A percentile compares a stretch with the other conserved stretches of the same genome.
Conservation (phyloP, 2,113 vertebrate species). For the Entelurus aequoreus region DNA sequence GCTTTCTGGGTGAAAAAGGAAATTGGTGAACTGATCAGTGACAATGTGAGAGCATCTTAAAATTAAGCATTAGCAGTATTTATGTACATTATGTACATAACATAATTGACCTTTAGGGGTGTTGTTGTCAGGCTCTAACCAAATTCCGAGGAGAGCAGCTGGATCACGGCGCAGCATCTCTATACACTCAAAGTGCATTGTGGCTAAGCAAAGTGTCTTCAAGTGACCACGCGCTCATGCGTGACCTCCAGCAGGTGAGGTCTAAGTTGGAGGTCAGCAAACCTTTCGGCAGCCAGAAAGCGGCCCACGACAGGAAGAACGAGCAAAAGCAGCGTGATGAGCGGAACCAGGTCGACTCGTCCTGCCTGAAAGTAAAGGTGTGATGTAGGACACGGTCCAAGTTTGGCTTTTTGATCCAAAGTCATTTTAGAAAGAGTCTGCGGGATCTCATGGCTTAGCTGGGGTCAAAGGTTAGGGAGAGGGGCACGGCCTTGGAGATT, state of each 20-base stretch:
- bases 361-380: slow-evolving; percentile 44
- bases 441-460: slow-evolving; percentile 76
- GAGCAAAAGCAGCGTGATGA: slow-evolving; percentile 41
- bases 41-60: slow-evolving; percentile 51
- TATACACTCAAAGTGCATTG: slow-evolving; percentile 19
- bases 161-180: slow-evolving; percentile 14
- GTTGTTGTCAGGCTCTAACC: not conserved
- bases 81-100: no score
- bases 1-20: slow-evolving; percentile 69
- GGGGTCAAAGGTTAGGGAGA: slow-evolving; percentile 55
- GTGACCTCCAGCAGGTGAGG: slow-evolving; percentile 40
- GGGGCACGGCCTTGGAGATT: slow-evolving; percentile 57
- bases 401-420: not conserved
- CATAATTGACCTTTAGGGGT: not conserved
- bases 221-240: slow-evolving; percentile 1
- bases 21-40: slow-evolving; percentile 68
- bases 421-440: not conserved
- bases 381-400: not conserved
- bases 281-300: not conserved
- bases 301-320: slow-evolving; percentile 3
- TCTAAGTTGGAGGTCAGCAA: not conserved
- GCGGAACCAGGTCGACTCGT: slow-evolving; percentile 45
- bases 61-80: slow-evolving; percentile 3
- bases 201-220: slow-evolving; percentile 14
- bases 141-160: slow-evolving; percentile 40